Conservation (phyloP, 1,140 invertebrate species). For the Thalassaphorura encarpata region DNA sequence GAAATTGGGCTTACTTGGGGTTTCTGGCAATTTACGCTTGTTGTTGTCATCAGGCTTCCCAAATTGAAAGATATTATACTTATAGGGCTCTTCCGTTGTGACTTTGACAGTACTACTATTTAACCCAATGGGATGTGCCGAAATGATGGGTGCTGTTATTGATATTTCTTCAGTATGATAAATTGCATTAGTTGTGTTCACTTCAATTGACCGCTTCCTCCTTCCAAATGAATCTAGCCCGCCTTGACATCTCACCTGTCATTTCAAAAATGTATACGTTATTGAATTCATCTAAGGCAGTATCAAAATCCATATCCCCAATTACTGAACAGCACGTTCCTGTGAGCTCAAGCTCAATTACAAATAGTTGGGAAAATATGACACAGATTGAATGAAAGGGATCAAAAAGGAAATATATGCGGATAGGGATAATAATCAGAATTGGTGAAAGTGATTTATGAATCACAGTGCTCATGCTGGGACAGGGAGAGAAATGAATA, state of each 20-base stretch:
- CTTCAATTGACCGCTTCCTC: slow-evolving; percentile 25
- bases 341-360: no score
- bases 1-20: neutral
- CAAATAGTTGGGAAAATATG: no score
- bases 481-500: no score
- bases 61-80: slow-evolving; percentile 22
- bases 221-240: slow-evolving; percentile 37
- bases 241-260: slow-evolving; percentile 35
- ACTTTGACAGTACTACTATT: slow-evolving; percentile 2
- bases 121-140: slow-evolving; percentile 5
- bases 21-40: neutral
- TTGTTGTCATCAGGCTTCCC: slow-evolving; percentile 8
- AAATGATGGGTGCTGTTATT: slow-evolving; percentile 7
- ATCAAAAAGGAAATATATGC: no score
- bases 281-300: no score
- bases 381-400: no score
- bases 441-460: no score
- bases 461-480: no score
- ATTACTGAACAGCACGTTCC: no score
- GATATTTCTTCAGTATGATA: slow-evolving; percentile 16
- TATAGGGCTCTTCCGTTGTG: slow-evolving; percentile 9
- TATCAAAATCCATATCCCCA: no score
- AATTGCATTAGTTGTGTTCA: slow-evolving; percentile 29
- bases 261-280: neutral
- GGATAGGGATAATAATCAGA: no score